phyloP scores from a whole-genome alignment of 2,797 vertebrate species.

The Eremophila alpestris region DNA sequence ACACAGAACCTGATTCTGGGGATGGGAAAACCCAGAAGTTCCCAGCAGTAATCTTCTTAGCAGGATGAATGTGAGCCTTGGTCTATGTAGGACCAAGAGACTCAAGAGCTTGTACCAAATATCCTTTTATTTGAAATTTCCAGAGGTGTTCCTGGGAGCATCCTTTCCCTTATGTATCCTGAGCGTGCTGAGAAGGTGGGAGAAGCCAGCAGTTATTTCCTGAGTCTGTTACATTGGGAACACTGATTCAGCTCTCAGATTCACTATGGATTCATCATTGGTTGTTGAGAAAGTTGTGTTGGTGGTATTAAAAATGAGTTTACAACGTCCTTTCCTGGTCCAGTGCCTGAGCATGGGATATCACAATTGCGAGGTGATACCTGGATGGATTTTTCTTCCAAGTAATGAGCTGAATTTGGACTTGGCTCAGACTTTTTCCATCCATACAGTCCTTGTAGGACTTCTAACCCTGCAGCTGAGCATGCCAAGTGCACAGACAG shows the following conservation, averaged over 20 bases:
- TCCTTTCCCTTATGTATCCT: neutral
- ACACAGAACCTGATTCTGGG: neutral
- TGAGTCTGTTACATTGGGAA: neutral
- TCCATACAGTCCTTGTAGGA: fast-evolving
- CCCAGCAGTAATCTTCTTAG: neutral
- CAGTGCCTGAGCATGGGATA: neutral
- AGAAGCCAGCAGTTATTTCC: neutral
- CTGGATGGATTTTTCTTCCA: neutral
- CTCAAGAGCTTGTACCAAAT: neutral
- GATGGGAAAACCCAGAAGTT: neutral
- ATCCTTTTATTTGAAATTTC: neutral
- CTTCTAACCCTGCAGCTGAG: neutral
- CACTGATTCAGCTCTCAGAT: neutral
- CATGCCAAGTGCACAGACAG: neutral
- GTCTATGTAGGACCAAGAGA: neutral
- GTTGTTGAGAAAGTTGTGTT: neutral
- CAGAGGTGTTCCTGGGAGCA: neutral
- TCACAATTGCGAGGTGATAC: fast-evolving
- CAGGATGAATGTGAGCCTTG: neutral
- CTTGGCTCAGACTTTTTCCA: neutral
- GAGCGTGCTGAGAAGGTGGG: neutral
- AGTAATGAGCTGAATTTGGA: neutral
- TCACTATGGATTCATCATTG: neutral
- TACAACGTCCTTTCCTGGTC: neutral
- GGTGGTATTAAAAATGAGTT: neutral